Evolutionary conservation across 1,140 invertebrate genomes (phyloP).

Genomic region (Neotoxoptera formosana): DNA sequence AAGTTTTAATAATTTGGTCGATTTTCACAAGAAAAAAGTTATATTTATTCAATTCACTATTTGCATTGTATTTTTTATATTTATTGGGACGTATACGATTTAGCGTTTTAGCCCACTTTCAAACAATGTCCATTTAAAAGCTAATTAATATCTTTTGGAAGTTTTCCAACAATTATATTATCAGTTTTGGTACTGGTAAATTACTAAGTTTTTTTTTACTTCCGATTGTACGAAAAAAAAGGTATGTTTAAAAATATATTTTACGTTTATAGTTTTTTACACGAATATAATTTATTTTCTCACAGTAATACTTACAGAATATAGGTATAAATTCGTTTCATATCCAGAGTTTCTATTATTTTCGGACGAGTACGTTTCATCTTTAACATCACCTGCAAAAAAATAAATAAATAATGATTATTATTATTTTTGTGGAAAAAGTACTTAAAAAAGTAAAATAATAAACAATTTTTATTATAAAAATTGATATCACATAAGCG

Average conservation of each 20-base stretch:
- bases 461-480: not conserved
- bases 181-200: not conserved
- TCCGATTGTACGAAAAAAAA: not conserved
- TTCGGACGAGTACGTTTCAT: slow-evolving; percentile 70
- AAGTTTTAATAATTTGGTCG: not conserved
- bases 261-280: not conserved
- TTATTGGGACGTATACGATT: not conserved
- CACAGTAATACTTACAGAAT: slow-evolving; percentile 68
- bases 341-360: slow-evolving; percentile 72
- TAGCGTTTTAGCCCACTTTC: not conserved
- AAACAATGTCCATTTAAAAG: not conserved
- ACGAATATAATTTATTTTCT: not conserved
- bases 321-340: slow-evolving; percentile 77
- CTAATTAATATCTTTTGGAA: slow-evolving; percentile 7
- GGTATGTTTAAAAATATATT: not conserved
- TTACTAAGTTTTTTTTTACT: not conserved
- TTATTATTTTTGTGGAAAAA: not conserved
- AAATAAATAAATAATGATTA: slow-evolving; percentile 58
- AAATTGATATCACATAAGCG: not conserved
- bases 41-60: not conserved
- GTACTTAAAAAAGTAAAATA: not conserved
- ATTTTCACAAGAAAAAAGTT: not conserved
- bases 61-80: not conserved
- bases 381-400: slow-evolving; percentile 72
- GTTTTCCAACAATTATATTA: not conserved